A percentile compares a stretch with the other conserved stretches of the same genome.
Conservation (phyloP, 2,797 vertebrate genomes). For the Cossypha caffra region DNA sequence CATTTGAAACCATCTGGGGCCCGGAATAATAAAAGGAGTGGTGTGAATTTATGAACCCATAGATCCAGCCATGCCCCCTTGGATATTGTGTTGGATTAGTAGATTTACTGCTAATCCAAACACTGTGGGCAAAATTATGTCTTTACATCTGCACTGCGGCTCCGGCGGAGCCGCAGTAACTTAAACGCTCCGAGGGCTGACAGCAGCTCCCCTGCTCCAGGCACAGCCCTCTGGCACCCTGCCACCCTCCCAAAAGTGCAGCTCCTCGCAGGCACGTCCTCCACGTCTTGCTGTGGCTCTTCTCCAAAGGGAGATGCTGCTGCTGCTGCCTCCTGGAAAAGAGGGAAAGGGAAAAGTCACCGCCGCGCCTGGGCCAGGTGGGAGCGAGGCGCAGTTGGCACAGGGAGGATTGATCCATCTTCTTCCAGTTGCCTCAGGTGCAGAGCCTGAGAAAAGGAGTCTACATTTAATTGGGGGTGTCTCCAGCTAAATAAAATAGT, state of each 20-base stretch:
- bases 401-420: background rate
- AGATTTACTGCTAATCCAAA: slow-evolving; percentile 74
- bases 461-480: slow-evolving; percentile 36
- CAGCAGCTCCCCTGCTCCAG: slow-evolving; percentile 48
- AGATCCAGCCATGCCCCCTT: slow-evolving; percentile 58
- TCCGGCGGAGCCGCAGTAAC: slow-evolving; percentile 19
- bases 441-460: background rate
- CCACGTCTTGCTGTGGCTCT: background rate
- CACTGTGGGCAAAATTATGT: slow-evolving; percentile 56
- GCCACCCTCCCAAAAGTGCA: slow-evolving; percentile 31
- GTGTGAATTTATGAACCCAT: slow-evolving; percentile 65
- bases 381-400: background rate
- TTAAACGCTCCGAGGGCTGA: slow-evolving; percentile 45
- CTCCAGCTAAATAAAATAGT: slow-evolving; percentile 28
- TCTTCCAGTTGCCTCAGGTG: slow-evolving; percentile 20
- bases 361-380: slow-evolving; percentile 1
- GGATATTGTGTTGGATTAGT: slow-evolving; percentile 68
- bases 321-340: background rate
- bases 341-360: background rate
- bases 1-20: slow-evolving; percentile 67
- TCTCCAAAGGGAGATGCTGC: background rate
- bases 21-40: slow-evolving; percentile 63
- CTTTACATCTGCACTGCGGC: slow-evolving; percentile 56
- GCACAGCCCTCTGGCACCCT: slow-evolving; percentile 28
- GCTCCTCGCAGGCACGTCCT: slow-evolving; percentile 20